Percentiles rank a stretch among this genome's conserved stretches.
Evolutionary conservation across 2,113 vertebrate species (phyloP).

Genomic region (Corapipo altera): DNA sequence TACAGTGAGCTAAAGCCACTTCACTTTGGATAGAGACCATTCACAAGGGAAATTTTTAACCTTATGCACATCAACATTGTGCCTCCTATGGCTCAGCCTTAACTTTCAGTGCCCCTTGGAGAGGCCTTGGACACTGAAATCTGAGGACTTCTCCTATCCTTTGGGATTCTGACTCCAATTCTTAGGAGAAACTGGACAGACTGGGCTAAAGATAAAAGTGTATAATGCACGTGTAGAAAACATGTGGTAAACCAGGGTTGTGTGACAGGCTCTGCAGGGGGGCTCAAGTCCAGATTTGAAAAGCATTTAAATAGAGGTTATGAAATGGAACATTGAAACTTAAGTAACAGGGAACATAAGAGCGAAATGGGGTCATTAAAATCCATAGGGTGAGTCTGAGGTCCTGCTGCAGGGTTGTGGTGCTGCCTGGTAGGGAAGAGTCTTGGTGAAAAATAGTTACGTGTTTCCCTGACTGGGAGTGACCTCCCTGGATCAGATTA

Average conservation of each 20-base stretch:
- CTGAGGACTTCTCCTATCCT: background rate
- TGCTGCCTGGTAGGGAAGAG: background rate
- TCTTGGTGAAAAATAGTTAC: background rate
- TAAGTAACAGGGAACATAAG: background rate
- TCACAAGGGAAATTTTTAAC: background rate
- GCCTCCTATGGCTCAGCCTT: background rate
- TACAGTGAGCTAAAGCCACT: constrained; percentile 28
- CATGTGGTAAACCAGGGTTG: background rate
- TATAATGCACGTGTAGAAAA: background rate
- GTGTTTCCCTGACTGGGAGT: background rate
- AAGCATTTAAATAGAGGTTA: background rate
- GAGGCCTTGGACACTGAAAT: background rate
- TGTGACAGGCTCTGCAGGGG: background rate
- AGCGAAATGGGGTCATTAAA: background rate
- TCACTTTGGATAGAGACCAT: background rate
- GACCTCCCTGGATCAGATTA: background rate
- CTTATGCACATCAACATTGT: background rate
- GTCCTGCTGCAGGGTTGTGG: background rate
- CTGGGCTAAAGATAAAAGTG: background rate
- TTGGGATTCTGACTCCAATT: background rate
- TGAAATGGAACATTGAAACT: background rate
- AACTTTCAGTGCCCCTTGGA: background rate
- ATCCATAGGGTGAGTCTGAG: background rate
- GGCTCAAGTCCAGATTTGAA: background rate
- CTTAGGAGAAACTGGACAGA: background rate